A percentile compares a stretch with the other conserved stretches of the same genome.
phyloP scores from a whole-genome alignment of 2,113 vertebrate genomes.

The Brachyistius frenatus region DNA sequence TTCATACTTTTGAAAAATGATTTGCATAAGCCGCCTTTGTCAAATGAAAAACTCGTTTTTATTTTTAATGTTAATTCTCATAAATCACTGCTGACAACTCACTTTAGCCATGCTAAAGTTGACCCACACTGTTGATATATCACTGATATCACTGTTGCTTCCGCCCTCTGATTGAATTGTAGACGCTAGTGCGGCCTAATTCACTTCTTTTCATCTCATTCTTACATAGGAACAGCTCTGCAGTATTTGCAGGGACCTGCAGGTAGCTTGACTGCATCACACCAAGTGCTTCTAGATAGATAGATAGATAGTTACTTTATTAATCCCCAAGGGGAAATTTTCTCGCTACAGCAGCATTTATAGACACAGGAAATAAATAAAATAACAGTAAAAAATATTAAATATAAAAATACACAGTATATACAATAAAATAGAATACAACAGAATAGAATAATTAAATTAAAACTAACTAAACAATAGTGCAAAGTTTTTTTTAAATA shows the following conservation, averaged over 20 bases:
- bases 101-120: too few relatives aligned
- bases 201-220: not conserved
- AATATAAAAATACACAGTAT: too few relatives aligned
- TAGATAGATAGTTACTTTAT: too few relatives aligned
- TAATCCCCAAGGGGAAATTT: too few relatives aligned
- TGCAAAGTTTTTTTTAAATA: too few relatives aligned
- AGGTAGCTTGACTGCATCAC: slow-evolving; percentile 8
- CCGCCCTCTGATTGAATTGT: not conserved
- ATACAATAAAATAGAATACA: too few relatives aligned
- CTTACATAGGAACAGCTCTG: not conserved
- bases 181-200: not conserved
- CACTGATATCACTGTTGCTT: not conserved
- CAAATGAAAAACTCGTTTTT: not conserved
- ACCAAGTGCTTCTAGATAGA: not conserved
- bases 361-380: too few relatives aligned
- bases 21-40: not conserved
- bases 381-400: too few relatives aligned
- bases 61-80: not conserved
- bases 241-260: slow-evolving; percentile 2
- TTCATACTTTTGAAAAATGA: too few relatives aligned
- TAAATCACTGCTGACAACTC: not conserved
- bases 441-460: too few relatives aligned
- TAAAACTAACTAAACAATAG: too few relatives aligned
- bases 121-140: not conserved
- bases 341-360: too few relatives aligned